A percentile compares a stretch with the other conserved stretches of the same genome.
These are phyloP conservation scores for Enteromius thamalakanensis DNA, from an alignment of 2,797 vertebrate species.

Conservation along the genomic window DNA sequence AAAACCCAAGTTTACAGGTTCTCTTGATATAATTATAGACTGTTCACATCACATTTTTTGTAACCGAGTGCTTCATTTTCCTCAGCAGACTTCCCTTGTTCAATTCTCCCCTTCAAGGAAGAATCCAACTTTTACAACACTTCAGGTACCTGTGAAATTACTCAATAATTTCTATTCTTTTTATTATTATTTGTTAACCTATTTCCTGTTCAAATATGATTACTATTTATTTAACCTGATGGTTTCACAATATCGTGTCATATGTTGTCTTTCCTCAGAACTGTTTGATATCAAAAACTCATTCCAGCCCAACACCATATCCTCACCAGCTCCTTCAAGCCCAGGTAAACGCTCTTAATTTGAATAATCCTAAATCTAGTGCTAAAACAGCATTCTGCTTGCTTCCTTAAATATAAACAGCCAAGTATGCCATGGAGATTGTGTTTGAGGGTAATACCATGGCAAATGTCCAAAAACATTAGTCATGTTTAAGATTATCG, in stretches of 20 bases:
- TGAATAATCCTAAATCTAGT: not conserved
- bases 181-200: not conserved
- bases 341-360: slow-evolving; percentile 68
- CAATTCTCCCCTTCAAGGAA: slow-evolving; percentile 68
- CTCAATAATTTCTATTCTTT: not conserved
- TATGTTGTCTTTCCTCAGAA: slow-evolving; percentile 64
- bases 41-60: not conserved
- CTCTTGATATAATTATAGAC: not conserved
- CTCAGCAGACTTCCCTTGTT: slow-evolving; percentile 73
- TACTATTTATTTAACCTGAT: not conserved
- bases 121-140: slow-evolving; percentile 70
- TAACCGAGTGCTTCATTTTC: slow-evolving; percentile 14
- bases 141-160: slow-evolving; percentile 65
- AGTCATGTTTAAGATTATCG: not conserved
- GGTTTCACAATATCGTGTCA: not conserved
- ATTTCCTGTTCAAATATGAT: not conserved
- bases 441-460: not conserved
- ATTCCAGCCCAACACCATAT: slow-evolving; percentile 59
- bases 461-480: too few relatives aligned
- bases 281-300: slow-evolving; percentile 68
- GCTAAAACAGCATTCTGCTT: not conserved
- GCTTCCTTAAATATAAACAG: not conserved
- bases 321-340: slow-evolving; percentile 70
- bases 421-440: not conserved
- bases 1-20: not conserved